Conservation (phyloP, 1,140 invertebrate genomes). For the Ceratina australensis region DNA sequence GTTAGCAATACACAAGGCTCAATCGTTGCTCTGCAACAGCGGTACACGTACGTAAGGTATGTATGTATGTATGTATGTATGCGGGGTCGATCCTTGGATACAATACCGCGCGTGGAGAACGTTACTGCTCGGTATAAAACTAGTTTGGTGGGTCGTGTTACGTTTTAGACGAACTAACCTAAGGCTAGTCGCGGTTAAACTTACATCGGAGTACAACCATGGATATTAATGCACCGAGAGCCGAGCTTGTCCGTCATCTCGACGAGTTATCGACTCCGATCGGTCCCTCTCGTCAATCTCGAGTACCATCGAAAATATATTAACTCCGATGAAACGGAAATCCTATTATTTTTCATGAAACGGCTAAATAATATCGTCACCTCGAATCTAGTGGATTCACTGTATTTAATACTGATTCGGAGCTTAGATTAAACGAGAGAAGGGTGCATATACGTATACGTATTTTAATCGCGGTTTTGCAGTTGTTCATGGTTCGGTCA, state of each 20-base stretch:
- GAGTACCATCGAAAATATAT: no score
- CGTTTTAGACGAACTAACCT: slow-evolving; percentile 67
- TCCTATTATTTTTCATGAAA: no score
- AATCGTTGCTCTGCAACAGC: slow-evolving; percentile 61
- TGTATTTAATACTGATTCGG: background rate
- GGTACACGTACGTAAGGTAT: slow-evolving; percentile 9
- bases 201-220: slow-evolving; percentile 32
- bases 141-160: slow-evolving; percentile 76
- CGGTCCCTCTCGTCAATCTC: no score
- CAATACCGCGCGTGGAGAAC: slow-evolving; percentile 60
- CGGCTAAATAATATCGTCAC: background rate
- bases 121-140: slow-evolving; percentile 70
- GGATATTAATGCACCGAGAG: slow-evolving; percentile 26
- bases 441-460: background rate
- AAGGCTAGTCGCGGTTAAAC: slow-evolving; percentile 54
- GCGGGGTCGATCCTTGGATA: slow-evolving; percentile 61
- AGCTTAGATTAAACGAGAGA: background rate
- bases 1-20: slow-evolving; percentile 54
- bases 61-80: slow-evolving; percentile 28
- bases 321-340: no score
- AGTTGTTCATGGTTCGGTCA: slow-evolving; percentile 50
- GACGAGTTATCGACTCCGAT: background rate
- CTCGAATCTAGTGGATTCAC: background rate
- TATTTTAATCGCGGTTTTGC: slow-evolving; percentile 47
- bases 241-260: background rate